Conservation (phyloP, 2,797 vertebrate genomes). For the Aplochiton taeniatus region DNA sequence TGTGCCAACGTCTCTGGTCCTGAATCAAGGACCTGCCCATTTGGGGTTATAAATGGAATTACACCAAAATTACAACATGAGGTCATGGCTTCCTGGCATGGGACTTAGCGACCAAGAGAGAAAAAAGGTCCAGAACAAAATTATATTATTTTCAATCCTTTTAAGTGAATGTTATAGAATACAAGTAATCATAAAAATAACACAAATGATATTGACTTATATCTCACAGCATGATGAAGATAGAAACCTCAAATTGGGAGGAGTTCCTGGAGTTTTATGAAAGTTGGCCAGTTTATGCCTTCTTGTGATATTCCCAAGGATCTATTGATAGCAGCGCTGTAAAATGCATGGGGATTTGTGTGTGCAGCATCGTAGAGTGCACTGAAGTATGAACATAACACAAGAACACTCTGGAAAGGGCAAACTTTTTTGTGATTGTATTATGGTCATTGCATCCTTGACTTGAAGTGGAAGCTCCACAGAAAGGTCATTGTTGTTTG, state of each 20-base stretch:
- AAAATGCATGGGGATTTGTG: slow-evolving; percentile 48
- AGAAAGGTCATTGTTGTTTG: too few species aligned
- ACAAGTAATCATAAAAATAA: slow-evolving; percentile 70
- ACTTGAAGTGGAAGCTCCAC: too few species aligned
- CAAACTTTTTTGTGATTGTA: too few species aligned
- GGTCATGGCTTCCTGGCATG: slow-evolving; percentile 63
- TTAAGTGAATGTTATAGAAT: slow-evolving; percentile 43
- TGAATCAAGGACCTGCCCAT: slow-evolving; percentile 55
- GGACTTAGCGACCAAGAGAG: slow-evolving; percentile 49
- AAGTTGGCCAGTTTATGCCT: slow-evolving; percentile 54
- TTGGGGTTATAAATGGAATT: slow-evolving; percentile 57
- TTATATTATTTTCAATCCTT: slow-evolving; percentile 43
- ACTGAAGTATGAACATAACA: too few species aligned
- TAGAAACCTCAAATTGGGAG: slow-evolving; percentile 69
- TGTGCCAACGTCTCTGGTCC: slow-evolving; percentile 67
- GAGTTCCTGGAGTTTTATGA: slow-evolving; percentile 63
- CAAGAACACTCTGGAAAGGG: too few species aligned
- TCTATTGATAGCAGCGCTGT: slow-evolving; percentile 66
- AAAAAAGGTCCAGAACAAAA: slow-evolving; percentile 36
- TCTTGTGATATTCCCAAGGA: slow-evolving; percentile 68
- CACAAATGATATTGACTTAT: slow-evolving; percentile 66
- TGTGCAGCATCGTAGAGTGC: slow-evolving; percentile 24
- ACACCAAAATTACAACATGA: slow-evolving; percentile 70
- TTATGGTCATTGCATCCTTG: too few species aligned
- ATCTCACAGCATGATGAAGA: slow-evolving; percentile 53